Conservation (phyloP, 2,888 invertebrate genomes). For the Chloroclysta siterata region DNA sequence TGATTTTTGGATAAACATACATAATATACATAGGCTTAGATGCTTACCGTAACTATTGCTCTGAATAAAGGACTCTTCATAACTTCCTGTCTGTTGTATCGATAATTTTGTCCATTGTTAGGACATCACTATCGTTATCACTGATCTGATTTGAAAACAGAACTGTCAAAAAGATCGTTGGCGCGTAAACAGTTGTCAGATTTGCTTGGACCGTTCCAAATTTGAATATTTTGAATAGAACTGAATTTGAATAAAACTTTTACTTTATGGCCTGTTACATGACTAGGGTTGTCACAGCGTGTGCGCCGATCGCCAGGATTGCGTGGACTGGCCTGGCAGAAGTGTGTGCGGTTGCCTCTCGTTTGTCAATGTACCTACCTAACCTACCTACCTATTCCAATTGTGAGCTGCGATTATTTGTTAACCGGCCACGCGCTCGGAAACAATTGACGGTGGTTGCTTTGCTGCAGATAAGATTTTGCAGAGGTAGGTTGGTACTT, state of each 20-base stretch:
- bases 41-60: slow-evolving; percentile 18
- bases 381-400: slow-evolving; percentile 81
- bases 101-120: slow-evolving; percentile 36
- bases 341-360: slow-evolving; percentile 63
- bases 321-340: slow-evolving; percentile 67
- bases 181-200: slow-evolving; percentile 20
- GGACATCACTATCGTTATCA: slow-evolving; percentile 38
- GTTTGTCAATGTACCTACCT: slow-evolving; percentile 58
- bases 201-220: slow-evolving; percentile 25
- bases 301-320: slow-evolving; percentile 73
- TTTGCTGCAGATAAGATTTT: slow-evolving; percentile 75
- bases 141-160: slow-evolving; percentile 27
- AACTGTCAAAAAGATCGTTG: slow-evolving; percentile 25
- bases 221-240: slow-evolving; percentile 30
- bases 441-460: slow-evolving; percentile 79
- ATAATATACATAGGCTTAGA: background rate
- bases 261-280: slow-evolving; percentile 37
- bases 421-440: slow-evolving; percentile 82
- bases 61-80: slow-evolving; percentile 18
- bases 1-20: background rate
- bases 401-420: slow-evolving; percentile 81
- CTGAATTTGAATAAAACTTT: slow-evolving; percentile 6
- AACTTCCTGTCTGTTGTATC: slow-evolving; percentile 26
- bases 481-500: slow-evolving; percentile 48
- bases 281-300: slow-evolving; percentile 59